Conservation (phyloP, 37 sponge, comb jelly and placozoan species). For the Ianthella basta region DNA sequence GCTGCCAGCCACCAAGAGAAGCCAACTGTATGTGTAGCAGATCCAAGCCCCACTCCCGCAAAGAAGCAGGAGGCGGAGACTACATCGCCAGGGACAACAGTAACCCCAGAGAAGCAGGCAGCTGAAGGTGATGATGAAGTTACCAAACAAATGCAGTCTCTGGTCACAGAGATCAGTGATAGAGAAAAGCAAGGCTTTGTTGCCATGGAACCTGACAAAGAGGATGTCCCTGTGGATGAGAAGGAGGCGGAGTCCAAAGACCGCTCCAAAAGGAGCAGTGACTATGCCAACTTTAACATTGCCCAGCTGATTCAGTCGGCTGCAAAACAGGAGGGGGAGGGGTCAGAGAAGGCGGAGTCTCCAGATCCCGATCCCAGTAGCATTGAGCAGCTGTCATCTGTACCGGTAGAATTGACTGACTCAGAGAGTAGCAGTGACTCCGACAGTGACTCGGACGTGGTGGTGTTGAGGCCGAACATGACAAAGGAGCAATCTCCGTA, state of each 20-base stretch:
- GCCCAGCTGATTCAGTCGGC: slow-evolving; percentile 10
- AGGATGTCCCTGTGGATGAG: not conserved
- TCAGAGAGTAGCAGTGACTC: not conserved
- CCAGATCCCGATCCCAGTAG: not conserved
- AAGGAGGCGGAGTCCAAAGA: not conserved
- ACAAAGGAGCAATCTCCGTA: not conserved
- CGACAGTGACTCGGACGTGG: slow-evolving; percentile 21
- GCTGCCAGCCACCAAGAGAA: not conserved
- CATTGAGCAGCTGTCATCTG: not conserved
- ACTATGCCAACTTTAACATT: slow-evolving; percentile 71
- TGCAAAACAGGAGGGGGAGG: not conserved
- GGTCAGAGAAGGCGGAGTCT: no score
- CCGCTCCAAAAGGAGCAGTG: slow-evolving; percentile 45
- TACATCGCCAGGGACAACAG: not conserved
- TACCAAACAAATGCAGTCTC: not conserved
- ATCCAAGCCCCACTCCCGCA: not conserved
- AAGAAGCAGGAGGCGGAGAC: not conserved
- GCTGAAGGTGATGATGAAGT: not conserved
- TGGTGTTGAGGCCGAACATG: slow-evolving; percentile 1
- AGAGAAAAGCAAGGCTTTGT: slow-evolving; percentile 21
- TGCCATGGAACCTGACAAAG: not conserved
- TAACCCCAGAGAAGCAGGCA: not conserved
- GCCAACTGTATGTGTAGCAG: not conserved
- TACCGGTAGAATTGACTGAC: not conserved
- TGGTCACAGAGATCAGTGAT: not conserved